Evolutionary conservation across 2,797 vertebrate genomes (phyloP).

Genomic region (Pristis pectinata): DNA sequence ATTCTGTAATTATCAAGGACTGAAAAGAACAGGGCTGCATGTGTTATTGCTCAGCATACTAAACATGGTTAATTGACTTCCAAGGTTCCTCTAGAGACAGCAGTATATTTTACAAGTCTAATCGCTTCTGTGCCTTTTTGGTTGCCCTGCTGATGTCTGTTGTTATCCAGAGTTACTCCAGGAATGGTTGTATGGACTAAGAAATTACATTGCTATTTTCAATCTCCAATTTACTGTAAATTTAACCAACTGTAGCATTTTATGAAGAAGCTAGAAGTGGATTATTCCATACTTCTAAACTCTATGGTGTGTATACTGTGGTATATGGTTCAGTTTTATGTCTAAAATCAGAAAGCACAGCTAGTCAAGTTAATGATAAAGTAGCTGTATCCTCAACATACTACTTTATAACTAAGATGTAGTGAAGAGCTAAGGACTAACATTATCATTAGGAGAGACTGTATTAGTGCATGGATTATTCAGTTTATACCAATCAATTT

Average conservation of each 20-base stretch:
- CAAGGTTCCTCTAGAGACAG: not conserved
- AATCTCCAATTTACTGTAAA: not conserved
- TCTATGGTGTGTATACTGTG: not conserved
- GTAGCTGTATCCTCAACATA: not conserved
- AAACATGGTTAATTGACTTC: conserved; percentile 14
- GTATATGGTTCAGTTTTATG: not conserved
- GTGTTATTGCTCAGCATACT: conserved; percentile 6
- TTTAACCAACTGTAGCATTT: not conserved
- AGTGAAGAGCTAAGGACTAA: not conserved
- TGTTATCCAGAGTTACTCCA: not conserved
- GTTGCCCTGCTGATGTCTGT: not conserved
- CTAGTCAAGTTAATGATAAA: not conserved
- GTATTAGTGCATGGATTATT: conserved; percentile 1
- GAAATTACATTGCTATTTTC: conserved; percentile 1
- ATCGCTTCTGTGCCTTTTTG: conserved; percentile 5
- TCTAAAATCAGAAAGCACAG: not conserved
- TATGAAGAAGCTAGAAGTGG: too few relatives aligned
- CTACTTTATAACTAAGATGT: not conserved
- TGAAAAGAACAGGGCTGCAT: not conserved
- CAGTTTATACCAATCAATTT: conserved; percentile 36
- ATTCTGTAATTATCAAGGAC: not conserved
- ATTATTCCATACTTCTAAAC: not conserved
- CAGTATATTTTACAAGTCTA: conserved; percentile 16
- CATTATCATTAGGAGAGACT: not conserved
- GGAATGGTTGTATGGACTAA: not conserved